A percentile compares a stretch with the other conserved stretches of the same genome.
Evolutionary conservation across 2,113 vertebrate genomes (phyloP).

Genomic region (Cichladusa arquata): DNA sequence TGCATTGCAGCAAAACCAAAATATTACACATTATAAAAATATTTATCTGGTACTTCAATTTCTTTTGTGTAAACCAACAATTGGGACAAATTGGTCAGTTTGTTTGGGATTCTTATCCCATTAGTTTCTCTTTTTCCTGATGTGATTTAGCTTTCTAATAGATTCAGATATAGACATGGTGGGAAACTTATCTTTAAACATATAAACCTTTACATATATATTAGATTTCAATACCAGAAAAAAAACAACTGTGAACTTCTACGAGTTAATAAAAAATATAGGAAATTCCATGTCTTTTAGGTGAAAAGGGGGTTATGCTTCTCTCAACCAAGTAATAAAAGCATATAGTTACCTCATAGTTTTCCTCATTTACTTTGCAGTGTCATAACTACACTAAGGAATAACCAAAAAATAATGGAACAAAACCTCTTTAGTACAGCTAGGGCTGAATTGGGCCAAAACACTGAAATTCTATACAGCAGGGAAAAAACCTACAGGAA

Average conservation of each 20-base stretch:
- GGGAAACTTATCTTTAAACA: background rate
- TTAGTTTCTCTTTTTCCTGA: background rate
- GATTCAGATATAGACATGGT: background rate
- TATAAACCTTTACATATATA: background rate
- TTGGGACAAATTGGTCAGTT: background rate
- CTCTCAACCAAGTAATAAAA: background rate
- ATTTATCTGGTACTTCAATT: background rate
- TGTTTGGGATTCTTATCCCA: background rate
- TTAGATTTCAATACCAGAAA: background rate
- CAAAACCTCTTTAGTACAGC: background rate
- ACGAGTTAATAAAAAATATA: background rate
- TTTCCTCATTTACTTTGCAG: background rate
- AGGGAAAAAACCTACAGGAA: background rate
- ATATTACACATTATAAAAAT: background rate
- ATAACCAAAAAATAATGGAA: background rate
- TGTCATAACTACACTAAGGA: background rate
- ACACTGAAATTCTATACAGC: fast-evolving
- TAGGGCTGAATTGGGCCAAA: background rate
- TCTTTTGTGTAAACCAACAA: background rate
- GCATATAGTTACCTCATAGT: background rate
- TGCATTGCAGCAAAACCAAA: background rate
- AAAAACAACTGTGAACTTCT: background rate
- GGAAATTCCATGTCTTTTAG: background rate
- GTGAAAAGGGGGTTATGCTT: background rate
- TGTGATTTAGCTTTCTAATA: background rate